A percentile compares a stretch with the other conserved stretches of the same genome.
These are phyloP conservation scores for Rhadina sibilatrix DNA, from an alignment of 2,113 vertebrate species.

Conservation along the genomic window DNA sequence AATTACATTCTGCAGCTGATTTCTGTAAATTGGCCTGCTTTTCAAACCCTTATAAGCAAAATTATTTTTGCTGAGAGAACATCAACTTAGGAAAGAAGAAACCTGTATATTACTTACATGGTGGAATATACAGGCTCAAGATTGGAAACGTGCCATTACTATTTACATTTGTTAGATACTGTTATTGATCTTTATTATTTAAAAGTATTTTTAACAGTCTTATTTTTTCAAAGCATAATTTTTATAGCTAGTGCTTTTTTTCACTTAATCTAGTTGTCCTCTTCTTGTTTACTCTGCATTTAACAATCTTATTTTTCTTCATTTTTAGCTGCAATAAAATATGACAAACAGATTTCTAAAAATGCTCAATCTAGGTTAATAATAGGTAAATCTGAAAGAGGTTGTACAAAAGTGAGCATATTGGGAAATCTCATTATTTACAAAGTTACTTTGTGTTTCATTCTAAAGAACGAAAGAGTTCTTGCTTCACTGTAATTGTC, in stretches of 20 bases:
- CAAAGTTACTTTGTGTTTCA: background rate
- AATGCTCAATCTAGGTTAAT: background rate
- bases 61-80: background rate
- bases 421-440: background rate
- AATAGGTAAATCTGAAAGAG: background rate
- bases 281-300: background rate
- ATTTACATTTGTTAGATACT: background rate
- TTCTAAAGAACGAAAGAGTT: background rate
- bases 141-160: background rate
- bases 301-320: background rate
- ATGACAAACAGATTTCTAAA: background rate
- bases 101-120: background rate
- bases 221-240: background rate
- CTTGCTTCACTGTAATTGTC: background rate
- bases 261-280: background rate
- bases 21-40: conserved; percentile 8
- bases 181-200: background rate
- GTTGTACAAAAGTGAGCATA: background rate
- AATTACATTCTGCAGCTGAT: conserved; percentile 5
- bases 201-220: background rate
- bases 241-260: background rate
- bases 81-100: background rate
- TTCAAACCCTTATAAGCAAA: background rate
- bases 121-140: background rate
- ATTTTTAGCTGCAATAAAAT: background rate